Conservation (phyloP, 2,113 vertebrate genomes). For the Muntiacus reevesi region DNA sequence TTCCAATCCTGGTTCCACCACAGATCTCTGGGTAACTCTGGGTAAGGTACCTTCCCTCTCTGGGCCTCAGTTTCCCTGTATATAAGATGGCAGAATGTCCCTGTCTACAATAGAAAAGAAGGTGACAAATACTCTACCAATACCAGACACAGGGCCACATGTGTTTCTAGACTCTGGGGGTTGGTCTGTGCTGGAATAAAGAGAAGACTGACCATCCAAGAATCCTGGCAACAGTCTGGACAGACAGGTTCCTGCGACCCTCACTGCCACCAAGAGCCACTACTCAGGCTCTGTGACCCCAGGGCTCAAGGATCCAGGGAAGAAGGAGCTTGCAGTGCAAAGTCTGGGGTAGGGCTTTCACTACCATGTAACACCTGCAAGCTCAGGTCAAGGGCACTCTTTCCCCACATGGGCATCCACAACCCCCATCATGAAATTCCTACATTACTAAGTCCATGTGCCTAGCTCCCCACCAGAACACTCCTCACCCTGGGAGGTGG, state of each 20-base stretch:
- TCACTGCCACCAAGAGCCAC: not conserved
- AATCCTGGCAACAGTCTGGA: not conserved
- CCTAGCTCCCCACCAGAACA: not conserved
- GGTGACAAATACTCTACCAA: not conserved
- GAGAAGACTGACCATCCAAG: not conserved
- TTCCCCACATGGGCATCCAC: not conserved
- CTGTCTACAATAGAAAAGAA: not conserved
- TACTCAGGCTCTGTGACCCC: not conserved
- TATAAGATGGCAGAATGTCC: not conserved
- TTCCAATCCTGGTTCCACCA: not conserved
- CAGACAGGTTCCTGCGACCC: not conserved
- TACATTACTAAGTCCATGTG: not conserved
- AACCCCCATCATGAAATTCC: not conserved
- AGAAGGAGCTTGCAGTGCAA: not conserved
- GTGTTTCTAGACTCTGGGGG: not conserved
- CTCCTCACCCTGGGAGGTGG: not conserved
- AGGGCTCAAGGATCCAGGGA: not conserved
- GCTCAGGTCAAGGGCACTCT: not conserved
- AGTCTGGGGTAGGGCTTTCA: not conserved
- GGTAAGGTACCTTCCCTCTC: not conserved
- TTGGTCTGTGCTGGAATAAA: not conserved
- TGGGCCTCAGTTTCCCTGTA: constrained; percentile 5
- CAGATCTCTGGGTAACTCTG: not conserved
- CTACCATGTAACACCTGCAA: not conserved
- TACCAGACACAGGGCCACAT: not conserved